A percentile compares a stretch with the other conserved stretches of the same genome.
Conservation (phyloP, 2,797 vertebrate species). For the Oophaga sylvatica region DNA sequence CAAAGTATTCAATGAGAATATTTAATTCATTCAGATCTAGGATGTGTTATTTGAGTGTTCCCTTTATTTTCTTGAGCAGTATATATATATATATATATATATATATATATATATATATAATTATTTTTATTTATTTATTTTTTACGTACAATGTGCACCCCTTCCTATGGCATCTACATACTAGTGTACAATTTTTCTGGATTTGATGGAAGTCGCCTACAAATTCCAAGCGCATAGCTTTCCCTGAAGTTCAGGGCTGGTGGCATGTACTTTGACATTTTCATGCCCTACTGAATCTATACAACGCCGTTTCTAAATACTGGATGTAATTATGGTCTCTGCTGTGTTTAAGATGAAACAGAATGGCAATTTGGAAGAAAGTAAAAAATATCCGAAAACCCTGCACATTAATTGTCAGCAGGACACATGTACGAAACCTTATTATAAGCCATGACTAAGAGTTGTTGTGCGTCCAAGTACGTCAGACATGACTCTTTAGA, state of each 20-base stretch:
- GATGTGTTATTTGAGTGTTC: no score
- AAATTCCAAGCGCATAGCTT: background rate
- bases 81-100: no score
- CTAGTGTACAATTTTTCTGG: no score
- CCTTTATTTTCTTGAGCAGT: no score
- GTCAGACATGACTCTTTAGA: background rate
- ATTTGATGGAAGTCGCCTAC: background rate
- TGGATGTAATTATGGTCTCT: background rate
- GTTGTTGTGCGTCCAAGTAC: conserved; percentile 1
- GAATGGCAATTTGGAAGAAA: background rate
- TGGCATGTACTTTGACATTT: background rate
- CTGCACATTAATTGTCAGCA: conserved; percentile 26
- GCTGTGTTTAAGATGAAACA: background rate
- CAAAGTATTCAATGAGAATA: no score
- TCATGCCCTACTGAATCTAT: background rate
- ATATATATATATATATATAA: no score
- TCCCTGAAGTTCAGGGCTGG: background rate
- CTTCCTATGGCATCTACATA: background rate
- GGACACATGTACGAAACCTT: conserved; percentile 20
- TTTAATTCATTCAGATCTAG: no score
- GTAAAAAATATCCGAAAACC: conserved; percentile 6
- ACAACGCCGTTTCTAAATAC: background rate
- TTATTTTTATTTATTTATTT: no score
- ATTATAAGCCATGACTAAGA: conserved; percentile 22
- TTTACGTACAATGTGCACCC: no score